These are phyloP conservation scores for Gadus chalcogrammus DNA, from an alignment of 2,113 vertebrate genomes.

Conservation along the genomic window DNA sequence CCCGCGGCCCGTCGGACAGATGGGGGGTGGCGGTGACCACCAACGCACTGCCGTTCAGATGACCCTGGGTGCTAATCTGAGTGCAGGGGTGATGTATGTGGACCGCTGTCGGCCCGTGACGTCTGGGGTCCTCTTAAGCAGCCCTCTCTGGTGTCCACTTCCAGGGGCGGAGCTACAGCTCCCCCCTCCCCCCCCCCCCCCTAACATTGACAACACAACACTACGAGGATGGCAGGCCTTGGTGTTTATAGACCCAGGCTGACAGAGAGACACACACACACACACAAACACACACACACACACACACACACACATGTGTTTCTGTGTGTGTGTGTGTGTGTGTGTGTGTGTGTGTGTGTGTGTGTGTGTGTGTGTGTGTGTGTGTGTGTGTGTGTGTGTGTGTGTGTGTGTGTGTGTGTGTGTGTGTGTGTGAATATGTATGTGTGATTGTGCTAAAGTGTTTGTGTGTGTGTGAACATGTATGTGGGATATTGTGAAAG, in stretches of 20 bases:
- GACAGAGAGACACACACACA: not conserved
- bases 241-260: slow-evolving; percentile 24
- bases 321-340: too few relatives aligned
- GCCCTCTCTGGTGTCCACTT: slow-evolving; percentile 24
- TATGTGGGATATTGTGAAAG: not conserved
- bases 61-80: slow-evolving; percentile 36
- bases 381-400: too few relatives aligned
- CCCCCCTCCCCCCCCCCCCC: too few relatives aligned
- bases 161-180: not conserved
- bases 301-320: too few relatives aligned
- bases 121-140: slow-evolving; percentile 38
- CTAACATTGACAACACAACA: slow-evolving; percentile 20
- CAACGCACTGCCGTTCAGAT: slow-evolving; percentile 29
- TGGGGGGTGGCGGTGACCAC: slow-evolving; percentile 14
- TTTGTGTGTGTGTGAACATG: not conserved
- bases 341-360: too few relatives aligned
- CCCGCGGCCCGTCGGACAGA: slow-evolving; percentile 19
- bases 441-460: not conserved
- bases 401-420: too few relatives aligned
- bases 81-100: slow-evolving; percentile 53
- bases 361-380: too few relatives aligned
- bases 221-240: slow-evolving; percentile 9
- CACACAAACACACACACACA: too few relatives aligned
- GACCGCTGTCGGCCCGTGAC: slow-evolving; percentile 36
- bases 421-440: not conserved